Evolutionary conservation across 2,113 vertebrate genomes (phyloP).

Genomic region (Crotalus viridis): DNA sequence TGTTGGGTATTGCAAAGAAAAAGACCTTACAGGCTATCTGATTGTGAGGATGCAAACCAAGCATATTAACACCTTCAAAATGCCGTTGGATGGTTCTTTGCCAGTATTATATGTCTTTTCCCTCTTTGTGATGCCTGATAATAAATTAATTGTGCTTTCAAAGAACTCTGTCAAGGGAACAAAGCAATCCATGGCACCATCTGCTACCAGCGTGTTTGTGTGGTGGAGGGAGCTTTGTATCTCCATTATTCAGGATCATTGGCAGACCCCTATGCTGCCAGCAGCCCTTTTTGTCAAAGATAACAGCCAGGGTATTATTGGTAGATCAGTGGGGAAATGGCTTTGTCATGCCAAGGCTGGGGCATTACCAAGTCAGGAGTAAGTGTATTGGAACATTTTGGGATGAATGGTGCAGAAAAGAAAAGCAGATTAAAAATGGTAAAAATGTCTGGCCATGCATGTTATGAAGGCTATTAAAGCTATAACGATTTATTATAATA

Average conservation of each 20-base stretch:
- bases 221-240: not conserved
- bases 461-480: not conserved
- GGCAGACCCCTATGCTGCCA: rapidly evolving
- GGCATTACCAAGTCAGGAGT: not conserved
- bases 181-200: conserved; percentile 53
- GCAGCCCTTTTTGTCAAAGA: rapidly evolving
- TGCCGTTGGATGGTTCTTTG: not conserved
- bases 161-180: conserved; percentile 38
- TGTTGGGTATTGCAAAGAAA: not conserved
- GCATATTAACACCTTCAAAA: not conserved
- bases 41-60: not conserved
- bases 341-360: not conserved
- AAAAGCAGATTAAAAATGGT: not conserved
- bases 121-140: conserved; percentile 10
- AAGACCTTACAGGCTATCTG: not conserved
- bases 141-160: conserved; percentile 26
- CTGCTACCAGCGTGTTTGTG: conserved; percentile 43
- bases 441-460: not conserved
- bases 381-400: not conserved
- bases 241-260: not conserved
- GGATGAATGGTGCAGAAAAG: not conserved
- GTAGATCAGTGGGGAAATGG: not conserved
- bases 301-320: too few relatives aligned
- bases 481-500: not conserved
- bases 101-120: not conserved